phyloP scores from a whole-genome alignment of 2,797 vertebrate genomes.

The Adelosebastes latens region DNA sequence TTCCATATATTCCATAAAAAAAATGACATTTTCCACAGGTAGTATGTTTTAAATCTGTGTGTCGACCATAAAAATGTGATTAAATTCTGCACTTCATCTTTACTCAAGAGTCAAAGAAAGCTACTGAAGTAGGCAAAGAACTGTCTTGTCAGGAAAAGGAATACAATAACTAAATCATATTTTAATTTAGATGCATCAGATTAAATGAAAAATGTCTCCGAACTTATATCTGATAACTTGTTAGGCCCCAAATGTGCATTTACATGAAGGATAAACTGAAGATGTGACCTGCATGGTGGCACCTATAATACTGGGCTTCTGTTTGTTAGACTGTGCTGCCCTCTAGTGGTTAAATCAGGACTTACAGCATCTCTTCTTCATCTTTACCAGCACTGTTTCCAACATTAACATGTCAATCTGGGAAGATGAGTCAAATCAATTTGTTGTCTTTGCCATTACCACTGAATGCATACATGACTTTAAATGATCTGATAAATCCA shows the following conservation, averaged over 20 bases:
- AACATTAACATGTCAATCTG: neutral
- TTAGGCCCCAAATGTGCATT: neutral
- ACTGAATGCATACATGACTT: neutral
- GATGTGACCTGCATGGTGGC: neutral
- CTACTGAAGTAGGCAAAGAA: neutral
- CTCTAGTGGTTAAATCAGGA: slow-evolving; percentile 38
- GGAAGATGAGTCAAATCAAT: neutral
- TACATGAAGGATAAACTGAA: neutral
- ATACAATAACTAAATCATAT: neutral
- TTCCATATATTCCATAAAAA: neutral
- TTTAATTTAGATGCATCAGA: neutral
- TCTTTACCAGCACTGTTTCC: neutral
- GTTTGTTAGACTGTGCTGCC: slow-evolving; percentile 51
- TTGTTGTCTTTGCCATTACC: neutral
- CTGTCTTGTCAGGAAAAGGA: neutral
- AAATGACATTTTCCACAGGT: neutral
- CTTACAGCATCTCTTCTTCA: neutral
- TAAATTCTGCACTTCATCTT: neutral
- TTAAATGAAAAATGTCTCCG: neutral
- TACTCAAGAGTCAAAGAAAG: neutral
- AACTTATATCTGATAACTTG: neutral
- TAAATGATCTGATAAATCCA: neutral
- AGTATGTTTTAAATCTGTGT: neutral
- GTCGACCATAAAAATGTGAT: neutral
- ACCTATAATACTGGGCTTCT: neutral